Evolutionary conservation across 2,888 invertebrate species (phyloP).

Genomic region (Acanthacorydalis orientalis): DNA sequence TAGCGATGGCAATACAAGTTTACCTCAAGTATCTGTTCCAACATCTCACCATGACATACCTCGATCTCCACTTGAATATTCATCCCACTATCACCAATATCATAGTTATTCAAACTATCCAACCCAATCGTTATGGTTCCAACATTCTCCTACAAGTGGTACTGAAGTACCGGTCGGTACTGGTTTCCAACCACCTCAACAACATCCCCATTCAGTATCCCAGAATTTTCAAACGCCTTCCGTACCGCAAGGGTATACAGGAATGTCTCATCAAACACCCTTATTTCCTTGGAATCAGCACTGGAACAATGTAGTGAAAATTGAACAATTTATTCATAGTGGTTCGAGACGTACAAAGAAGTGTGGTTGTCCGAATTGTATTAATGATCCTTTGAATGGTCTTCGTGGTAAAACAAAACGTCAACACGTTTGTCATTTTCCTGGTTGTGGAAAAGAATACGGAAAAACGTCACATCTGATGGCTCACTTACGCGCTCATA

Average conservation of each 20-base stretch:
- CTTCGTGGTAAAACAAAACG: slow-evolving; percentile 65
- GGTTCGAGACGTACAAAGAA: slow-evolving; percentile 38
- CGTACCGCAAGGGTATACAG: slow-evolving; percentile 20
- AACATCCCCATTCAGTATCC: slow-evolving; percentile 26
- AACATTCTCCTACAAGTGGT: slow-evolving; percentile 23
- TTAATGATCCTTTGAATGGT: slow-evolving; percentile 56
- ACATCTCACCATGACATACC: slow-evolving; percentile 20
- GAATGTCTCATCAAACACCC: slow-evolving; percentile 26
- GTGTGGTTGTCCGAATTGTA: slow-evolving; percentile 68
- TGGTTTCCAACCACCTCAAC: slow-evolving; percentile 30
- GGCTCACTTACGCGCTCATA: slow-evolving; percentile 86
- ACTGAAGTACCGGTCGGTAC: slow-evolving; percentile 31
- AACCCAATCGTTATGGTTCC: slow-evolving; percentile 22
- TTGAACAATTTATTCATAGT: slow-evolving; percentile 1
- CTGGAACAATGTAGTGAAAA: slow-evolving; percentile 19
- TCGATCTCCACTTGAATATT: slow-evolving; percentile 21
- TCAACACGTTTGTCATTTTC: slow-evolving; percentile 73
- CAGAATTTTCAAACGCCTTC: slow-evolving; percentile 28
- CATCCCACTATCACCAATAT: slow-evolving; percentile 21
- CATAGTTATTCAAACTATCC: not conserved
- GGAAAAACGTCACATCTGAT: slow-evolving; percentile 89
- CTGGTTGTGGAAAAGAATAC: slow-evolving; percentile 76
- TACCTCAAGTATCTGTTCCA: slow-evolving; percentile 12
- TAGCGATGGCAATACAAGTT: slow-evolving; percentile 16
- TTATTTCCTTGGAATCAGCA: slow-evolving; percentile 20